Percentiles rank a stretch among this genome's conserved stretches.
phyloP scores from a whole-genome alignment of 2,113 vertebrate genomes.

The Lates calcarifer region DNA sequence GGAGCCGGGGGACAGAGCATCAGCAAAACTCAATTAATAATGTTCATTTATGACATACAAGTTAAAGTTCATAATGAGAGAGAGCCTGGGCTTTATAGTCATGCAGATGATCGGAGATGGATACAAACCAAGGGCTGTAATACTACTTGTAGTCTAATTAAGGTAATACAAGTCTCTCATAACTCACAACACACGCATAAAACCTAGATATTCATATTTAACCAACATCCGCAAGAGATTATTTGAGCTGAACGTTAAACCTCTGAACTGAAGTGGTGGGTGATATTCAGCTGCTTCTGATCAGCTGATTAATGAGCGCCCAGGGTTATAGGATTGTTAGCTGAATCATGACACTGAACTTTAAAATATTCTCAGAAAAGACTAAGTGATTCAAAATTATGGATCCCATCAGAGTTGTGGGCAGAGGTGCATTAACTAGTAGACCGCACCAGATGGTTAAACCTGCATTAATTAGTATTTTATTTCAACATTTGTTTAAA shows the following conservation, averaged over 20 bases:
- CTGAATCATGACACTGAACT: neutral
- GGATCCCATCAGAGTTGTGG: too few relatives aligned
- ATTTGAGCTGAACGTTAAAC: neutral
- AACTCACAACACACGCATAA: neutral
- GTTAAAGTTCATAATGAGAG: neutral
- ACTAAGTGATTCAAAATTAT: too few relatives aligned
- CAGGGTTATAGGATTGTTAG: neutral
- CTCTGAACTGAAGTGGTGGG: neutral
- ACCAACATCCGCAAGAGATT: neutral
- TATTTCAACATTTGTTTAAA: too few relatives aligned
- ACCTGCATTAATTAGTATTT: too few relatives aligned
- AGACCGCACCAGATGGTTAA: too few relatives aligned
- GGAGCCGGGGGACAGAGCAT: constrained; percentile 5
- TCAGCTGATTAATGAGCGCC: neutral
- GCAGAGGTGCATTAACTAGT: too few relatives aligned
- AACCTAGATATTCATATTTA: neutral
- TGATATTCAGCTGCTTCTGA: neutral
- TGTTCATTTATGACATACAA: neutral
- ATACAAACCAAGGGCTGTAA: neutral
- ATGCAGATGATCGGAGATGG: neutral
- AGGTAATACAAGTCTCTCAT: neutral
- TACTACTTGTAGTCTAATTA: neutral
- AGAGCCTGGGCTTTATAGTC: neutral
- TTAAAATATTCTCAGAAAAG: too few relatives aligned
- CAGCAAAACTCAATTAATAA: neutral